Conservation (phyloP, 2,797 vertebrate genomes). For the Anniella stebbinsi region DNA sequence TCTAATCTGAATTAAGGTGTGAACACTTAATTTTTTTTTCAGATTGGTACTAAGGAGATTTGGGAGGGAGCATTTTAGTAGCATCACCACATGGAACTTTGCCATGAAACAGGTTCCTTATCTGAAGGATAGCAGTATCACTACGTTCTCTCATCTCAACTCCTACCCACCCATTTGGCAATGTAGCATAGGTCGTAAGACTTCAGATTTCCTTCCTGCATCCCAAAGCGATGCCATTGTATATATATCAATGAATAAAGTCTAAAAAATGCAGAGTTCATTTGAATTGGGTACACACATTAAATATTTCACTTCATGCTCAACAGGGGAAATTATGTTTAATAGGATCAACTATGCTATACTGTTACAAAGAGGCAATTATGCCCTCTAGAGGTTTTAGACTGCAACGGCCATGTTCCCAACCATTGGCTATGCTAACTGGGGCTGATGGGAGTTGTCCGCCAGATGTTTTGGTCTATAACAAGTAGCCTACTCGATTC, state of each 20-base stretch:
- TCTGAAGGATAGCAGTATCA: neutral
- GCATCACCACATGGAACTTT: neutral
- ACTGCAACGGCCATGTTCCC: too few relatives aligned
- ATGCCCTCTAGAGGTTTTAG: too few relatives aligned
- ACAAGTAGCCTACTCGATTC: too few relatives aligned
- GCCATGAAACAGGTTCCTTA: neutral
- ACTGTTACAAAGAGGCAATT: neutral
- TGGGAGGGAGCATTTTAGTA: neutral
- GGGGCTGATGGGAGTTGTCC: too few relatives aligned
- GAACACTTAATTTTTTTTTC: neutral
- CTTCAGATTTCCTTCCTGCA: neutral
- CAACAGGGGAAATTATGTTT: neutral
- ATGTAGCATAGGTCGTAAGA: neutral
- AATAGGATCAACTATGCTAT: neutral
- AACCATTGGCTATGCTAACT: too few relatives aligned
- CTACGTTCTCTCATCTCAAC: neutral
- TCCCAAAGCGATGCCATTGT: neutral
- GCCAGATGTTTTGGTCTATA: too few relatives aligned
- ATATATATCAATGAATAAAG: neutral
- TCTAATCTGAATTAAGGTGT: neutral
- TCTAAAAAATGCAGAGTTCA: neutral
- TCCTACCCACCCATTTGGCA: neutral
- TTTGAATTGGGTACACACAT: neutral
- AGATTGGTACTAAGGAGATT: neutral
- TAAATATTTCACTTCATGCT: neutral